phyloP scores from a whole-genome alignment of 2,113 vertebrate species.

The Nestor notabilis region DNA sequence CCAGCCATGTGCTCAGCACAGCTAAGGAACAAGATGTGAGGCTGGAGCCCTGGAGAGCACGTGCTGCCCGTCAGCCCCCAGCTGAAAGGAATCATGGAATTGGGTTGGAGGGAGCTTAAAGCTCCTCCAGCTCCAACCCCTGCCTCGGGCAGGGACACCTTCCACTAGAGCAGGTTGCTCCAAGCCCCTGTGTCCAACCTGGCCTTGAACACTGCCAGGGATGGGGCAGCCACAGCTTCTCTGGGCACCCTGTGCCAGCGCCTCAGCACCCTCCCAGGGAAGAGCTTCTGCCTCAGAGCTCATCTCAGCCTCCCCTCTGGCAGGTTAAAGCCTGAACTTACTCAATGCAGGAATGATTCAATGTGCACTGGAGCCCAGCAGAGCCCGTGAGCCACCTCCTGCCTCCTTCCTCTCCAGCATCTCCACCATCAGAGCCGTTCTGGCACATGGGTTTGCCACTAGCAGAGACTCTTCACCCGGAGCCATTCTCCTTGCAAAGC shows the following conservation, averaged over 20 bases:
- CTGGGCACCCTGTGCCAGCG: too few relatives aligned
- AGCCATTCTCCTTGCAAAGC: not conserved
- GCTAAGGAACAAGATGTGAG: not conserved
- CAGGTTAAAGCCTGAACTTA: not conserved
- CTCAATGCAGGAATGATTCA: not conserved
- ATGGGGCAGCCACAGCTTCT: too few relatives aligned
- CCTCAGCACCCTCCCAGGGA: not conserved
- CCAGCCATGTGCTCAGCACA: rapidly evolving
- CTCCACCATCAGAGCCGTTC: not conserved
- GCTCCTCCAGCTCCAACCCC: not conserved
- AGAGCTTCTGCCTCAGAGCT: not conserved
- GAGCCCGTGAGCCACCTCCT: not conserved
- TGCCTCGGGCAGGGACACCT: not conserved
- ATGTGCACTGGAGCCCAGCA: rapidly evolving
- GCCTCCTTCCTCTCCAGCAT: not conserved
- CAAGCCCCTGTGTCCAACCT: too few relatives aligned
- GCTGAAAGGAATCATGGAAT: not conserved
- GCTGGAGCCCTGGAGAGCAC: not conserved
- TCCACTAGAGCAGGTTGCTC: not conserved
- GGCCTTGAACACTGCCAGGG: too few relatives aligned
- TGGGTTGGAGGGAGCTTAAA: not conserved
- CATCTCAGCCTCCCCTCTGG: not conserved
- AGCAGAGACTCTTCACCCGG: not conserved
- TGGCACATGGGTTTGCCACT: not conserved
- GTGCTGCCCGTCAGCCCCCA: not conserved